Conservation (phyloP, 2,797 vertebrate genomes). For the Acrossocheilus wenchowensis region DNA sequence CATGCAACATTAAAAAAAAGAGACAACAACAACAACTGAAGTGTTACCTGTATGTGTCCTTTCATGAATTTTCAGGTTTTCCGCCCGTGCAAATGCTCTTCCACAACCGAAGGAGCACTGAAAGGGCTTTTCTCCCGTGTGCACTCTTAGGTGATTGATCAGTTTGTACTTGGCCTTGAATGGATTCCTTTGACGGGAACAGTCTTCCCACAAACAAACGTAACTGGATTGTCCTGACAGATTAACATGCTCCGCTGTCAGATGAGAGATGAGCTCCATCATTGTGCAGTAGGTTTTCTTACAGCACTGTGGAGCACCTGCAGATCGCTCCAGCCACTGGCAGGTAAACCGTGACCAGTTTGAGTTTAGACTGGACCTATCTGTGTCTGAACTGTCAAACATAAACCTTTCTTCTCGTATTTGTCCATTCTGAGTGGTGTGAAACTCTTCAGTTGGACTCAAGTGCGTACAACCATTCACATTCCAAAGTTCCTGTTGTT, state of each 20-base stretch:
- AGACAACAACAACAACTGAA: not conserved
- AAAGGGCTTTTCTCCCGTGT: slow-evolving; percentile 32
- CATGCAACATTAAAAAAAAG: not conserved
- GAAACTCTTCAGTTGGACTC: slow-evolving; percentile 1
- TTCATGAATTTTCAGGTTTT: slow-evolving; percentile 39
- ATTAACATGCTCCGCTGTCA: slow-evolving; percentile 22
- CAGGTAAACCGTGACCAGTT: not conserved
- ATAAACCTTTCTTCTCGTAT: not conserved
- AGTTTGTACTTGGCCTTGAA: slow-evolving; percentile 39
- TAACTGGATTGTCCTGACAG: not conserved
- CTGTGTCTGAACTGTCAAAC: not conserved
- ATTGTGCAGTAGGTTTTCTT: slow-evolving; percentile 26
- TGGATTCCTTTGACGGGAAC: slow-evolving; percentile 18
- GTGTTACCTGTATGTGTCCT: slow-evolving; percentile 36
- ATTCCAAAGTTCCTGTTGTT: not conserved
- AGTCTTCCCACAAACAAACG: slow-evolving; percentile 13
- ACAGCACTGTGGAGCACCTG: not conserved
- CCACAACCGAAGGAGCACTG: slow-evolving; percentile 10
- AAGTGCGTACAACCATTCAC: not conserved
- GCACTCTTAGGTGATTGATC: slow-evolving; percentile 40
- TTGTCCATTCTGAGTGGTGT: not conserved
- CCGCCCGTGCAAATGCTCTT: slow-evolving; percentile 1
- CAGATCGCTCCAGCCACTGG: slow-evolving; percentile 18
- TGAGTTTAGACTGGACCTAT: not conserved
- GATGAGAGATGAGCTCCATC: slow-evolving; percentile 20